A percentile compares a stretch with the other conserved stretches of the same genome.
phyloP scores from a whole-genome alignment of 2,888 invertebrate species.

The Orchesellides sinensis region DNA sequence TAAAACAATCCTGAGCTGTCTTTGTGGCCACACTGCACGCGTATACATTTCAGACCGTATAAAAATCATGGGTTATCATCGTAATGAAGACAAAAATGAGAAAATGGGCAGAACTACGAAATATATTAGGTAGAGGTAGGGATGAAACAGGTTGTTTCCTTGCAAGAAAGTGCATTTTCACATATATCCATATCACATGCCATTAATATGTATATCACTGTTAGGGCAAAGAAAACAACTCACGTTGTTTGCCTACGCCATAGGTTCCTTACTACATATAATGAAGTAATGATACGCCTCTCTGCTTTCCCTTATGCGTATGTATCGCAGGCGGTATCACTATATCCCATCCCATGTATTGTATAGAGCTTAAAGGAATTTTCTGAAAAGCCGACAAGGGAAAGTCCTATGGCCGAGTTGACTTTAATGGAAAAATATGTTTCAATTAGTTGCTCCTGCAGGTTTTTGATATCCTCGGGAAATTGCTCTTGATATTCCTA shows the following conservation, averaged over 20 bases:
- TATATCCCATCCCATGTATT: not conserved
- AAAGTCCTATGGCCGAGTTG: slow-evolving; percentile 59
- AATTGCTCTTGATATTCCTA: slow-evolving; percentile 23
- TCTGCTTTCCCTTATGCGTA: not conserved
- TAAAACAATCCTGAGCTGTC: slow-evolving; percentile 14
- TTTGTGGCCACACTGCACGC: not conserved
- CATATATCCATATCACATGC: not conserved
- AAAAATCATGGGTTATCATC: too few relatives aligned
- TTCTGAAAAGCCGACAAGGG: slow-evolving; percentile 40
- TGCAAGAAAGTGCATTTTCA: slow-evolving; percentile 18
- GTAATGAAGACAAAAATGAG: too few relatives aligned
- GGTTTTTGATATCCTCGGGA: slow-evolving; percentile 5
- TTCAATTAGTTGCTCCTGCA: slow-evolving; percentile 64
- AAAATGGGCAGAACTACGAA: too few relatives aligned
- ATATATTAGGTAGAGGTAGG: not conserved
- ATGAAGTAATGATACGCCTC: not conserved
- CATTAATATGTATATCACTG: too few relatives aligned
- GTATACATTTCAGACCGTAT: too few relatives aligned
- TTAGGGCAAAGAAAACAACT: too few relatives aligned
- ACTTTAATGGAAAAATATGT: slow-evolving; percentile 69
- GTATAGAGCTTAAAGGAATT: slow-evolving; percentile 20
- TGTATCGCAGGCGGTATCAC: not conserved
- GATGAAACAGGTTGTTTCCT: slow-evolving; percentile 27
- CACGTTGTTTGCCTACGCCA: too few relatives aligned
- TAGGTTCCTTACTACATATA: not conserved